Base-by-base conservation (phyloP, 2,888 invertebrate species). In the Augiades crinisus region DNA sequence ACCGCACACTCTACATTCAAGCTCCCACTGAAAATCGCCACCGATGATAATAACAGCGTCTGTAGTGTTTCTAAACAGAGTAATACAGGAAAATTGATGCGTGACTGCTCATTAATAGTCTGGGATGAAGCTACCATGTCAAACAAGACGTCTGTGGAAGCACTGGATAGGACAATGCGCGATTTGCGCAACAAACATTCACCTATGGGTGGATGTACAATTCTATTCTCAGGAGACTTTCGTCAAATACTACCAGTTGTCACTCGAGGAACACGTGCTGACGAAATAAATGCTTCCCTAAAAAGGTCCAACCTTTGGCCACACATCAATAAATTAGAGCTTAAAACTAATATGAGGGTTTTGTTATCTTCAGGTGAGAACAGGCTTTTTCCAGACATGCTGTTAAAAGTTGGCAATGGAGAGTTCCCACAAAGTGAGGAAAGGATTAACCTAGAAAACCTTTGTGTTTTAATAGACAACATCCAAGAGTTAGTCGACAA, bases 1-100 rank as follows among this genome's bases (percentile, higher is more conserved):
- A 81, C 72, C 31, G 68, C 68, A 40, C 75, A 75, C 49, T 68
- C 68, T 16, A 58, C 63, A 47, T 71, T 76, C 53, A 71, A 70
- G 49, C 61, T 72, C 36, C 72, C 72, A 43, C 46, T 63, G 49
- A 62, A 60, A 38, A 12, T 38, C 5, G 17, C 54, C 53, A 64
- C 53, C 12, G 40, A 40, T 24, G 40, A 40, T 24, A 24, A 14
- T 40, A 24, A 14, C 24, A 24, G 24, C 24, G 24, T 40, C 14
- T 40, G 40, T 40, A 40, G 14, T 24, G 13, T 64, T 60, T 65
- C 62, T 50, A 64, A 65, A 61, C 65, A 64, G 53, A 64, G 62
- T 54, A 61, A 55, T 54, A 61, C 59, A 55, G 63, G 55, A 58
- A 60, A 62, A 64, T 62, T 64, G 37, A 59, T 62, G 57, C 51